A percentile compares a stretch with the other conserved stretches of the same genome.
Evolutionary conservation across 2,113 vertebrate species (phyloP).

Genomic region (Lophius piscatorius): DNA sequence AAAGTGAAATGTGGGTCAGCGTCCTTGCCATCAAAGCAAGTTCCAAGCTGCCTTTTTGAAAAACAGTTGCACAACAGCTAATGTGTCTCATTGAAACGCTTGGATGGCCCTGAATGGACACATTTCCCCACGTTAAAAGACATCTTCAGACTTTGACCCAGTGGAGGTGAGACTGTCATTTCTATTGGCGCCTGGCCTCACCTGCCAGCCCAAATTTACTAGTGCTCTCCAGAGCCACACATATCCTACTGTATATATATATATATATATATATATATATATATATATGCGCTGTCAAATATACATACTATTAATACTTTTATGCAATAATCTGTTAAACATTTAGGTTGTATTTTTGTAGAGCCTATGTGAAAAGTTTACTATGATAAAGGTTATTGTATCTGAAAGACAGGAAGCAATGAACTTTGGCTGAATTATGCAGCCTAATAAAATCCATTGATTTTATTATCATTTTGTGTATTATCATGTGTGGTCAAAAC

Average conservation of each 20-base stretch:
- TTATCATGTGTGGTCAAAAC: no score
- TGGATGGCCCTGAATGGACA: slow-evolving; percentile 74
- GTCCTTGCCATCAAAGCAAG: slow-evolving; percentile 74
- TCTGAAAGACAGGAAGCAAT: no score
- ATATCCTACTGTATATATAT: slow-evolving; percentile 33
- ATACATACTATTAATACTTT: slow-evolving; percentile 30
- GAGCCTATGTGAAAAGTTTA: no score
- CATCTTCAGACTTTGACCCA: slow-evolving; percentile 52
- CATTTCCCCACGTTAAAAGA: slow-evolving; percentile 77
- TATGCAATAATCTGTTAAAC: slow-evolving; percentile 3
- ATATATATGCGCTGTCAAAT: slow-evolving; percentile 25
- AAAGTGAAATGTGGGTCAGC: slow-evolving; percentile 53
- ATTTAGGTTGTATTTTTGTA: no score
- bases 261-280: slow-evolving; percentile 50
- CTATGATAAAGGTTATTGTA: no score
- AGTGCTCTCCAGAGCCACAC: slow-evolving; percentile 5
- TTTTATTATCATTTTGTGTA: no score
- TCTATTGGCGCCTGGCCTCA: slow-evolving; percentile 75
- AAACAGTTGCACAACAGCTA: slow-evolving; percentile 77
- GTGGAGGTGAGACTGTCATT: slow-evolving; percentile 73
- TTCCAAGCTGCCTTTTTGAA: slow-evolving; percentile 78
- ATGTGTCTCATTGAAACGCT: slow-evolving; percentile 80
- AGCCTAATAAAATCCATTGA: slow-evolving; percentile 71
- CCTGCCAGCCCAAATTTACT: slow-evolving; percentile 63
- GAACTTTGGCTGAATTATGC: slow-evolving; percentile 68